Percentiles rank a stretch among this genome's conserved stretches.
These are phyloP conservation scores for Pteromalus puparum DNA, from an alignment of 1,140 invertebrate genomes.

Conservation along the genomic window DNA sequence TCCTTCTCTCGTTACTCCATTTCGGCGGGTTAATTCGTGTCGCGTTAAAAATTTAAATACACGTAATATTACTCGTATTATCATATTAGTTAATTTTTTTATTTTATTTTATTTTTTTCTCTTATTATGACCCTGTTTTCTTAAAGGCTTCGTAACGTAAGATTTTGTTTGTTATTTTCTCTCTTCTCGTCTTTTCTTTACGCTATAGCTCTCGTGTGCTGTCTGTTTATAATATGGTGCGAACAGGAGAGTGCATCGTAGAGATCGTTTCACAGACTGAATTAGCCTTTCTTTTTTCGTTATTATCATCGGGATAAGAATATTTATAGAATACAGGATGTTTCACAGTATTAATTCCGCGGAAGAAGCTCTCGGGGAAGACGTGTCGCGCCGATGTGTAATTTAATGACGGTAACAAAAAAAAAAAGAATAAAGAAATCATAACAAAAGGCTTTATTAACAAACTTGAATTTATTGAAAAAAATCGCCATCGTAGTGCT, in stretches of 20 bases:
- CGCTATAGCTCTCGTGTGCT: neutral
- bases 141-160: slow-evolving; percentile 74
- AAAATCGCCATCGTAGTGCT: neutral
- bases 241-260: neutral
- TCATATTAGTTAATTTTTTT: neutral
- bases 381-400: neutral
- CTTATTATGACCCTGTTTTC: slow-evolving; percentile 74
- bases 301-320: no score
- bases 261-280: neutral
- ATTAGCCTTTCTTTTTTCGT: neutral
- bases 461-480: slow-evolving; percentile 38
- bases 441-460: slow-evolving; percentile 28
- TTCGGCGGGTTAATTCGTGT: slow-evolving; percentile 39
- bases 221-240: neutral
- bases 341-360: neutral
- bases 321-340: neutral
- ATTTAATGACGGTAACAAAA: neutral
- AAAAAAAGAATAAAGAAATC: neutral
- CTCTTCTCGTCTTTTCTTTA: neutral
- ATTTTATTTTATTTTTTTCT: slow-evolving; percentile 57
- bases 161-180: slow-evolving; percentile 52
- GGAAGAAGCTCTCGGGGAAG: neutral
- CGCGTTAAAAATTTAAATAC: slow-evolving; percentile 70
- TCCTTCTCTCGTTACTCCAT: slow-evolving; percentile 55
- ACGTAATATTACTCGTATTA: slow-evolving; percentile 65